Percentiles rank a stretch among this genome's conserved stretches.
Conservation (phyloP, 2,797 vertebrate genomes). For the Geotrypetes seraphini region DNA sequence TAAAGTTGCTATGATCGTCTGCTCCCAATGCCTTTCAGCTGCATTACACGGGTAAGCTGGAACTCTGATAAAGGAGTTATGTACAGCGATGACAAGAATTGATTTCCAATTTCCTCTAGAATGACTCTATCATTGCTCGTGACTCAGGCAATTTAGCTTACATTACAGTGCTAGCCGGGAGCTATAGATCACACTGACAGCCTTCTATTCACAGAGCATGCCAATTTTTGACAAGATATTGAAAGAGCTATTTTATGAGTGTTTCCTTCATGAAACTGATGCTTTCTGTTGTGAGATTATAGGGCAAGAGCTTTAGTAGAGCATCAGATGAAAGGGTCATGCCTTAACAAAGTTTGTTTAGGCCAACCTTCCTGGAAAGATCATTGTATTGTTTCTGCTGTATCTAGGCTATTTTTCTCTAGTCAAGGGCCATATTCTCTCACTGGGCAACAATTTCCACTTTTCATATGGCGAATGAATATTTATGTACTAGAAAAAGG, state of each 20-base stretch:
- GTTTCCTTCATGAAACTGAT: constrained; percentile 15
- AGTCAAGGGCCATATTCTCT: too few relatives aligned
- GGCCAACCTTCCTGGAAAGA: not conserved
- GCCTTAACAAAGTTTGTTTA: not conserved
- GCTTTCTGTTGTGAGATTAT: not conserved
- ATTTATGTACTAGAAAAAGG: too few relatives aligned
- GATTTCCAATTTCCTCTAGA: constrained; percentile 92
- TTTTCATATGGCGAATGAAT: too few relatives aligned
- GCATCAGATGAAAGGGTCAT: not conserved
- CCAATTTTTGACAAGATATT: constrained; percentile 51
- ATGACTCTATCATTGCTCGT: constrained; percentile 79
- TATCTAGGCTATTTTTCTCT: too few relatives aligned
- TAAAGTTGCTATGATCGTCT: constrained; percentile 16
- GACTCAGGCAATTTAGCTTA: constrained; percentile 79
- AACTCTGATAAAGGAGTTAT: constrained; percentile 66
- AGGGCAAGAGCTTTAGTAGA: not conserved
- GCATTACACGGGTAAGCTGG: constrained; percentile 45
- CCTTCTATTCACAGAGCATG: constrained; percentile 55
- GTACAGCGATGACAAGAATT: constrained; percentile 83
- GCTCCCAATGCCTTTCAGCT: constrained; percentile 21
- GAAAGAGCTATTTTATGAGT: constrained; percentile 41
- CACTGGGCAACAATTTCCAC: too few relatives aligned
- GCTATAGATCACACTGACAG: constrained; percentile 79
- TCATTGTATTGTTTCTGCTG: too few relatives aligned
- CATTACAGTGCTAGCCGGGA: constrained; percentile 59